Base-by-base conservation (phyloP, 2,888 invertebrate species). In the Dicranocentrus wangi region DNA sequence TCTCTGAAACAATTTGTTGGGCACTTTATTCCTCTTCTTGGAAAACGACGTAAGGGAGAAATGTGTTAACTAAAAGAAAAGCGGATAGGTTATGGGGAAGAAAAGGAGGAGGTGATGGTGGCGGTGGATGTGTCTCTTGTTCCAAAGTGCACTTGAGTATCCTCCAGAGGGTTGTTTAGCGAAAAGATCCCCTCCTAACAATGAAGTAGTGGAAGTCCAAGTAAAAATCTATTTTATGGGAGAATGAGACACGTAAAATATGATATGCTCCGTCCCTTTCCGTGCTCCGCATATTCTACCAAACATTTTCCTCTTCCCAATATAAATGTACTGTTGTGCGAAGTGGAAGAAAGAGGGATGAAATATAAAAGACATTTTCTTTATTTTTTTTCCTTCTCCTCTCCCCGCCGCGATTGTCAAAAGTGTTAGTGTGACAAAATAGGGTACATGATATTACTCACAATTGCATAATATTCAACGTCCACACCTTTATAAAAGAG, bases 231-330 rank as follows among this genome's bases (percentile, higher is more conserved):
- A 73, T 73, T 73, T 73, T 73, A 73, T 73, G 73, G 63, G 47
- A 73, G 73, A 73, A 73, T 65, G 65, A 65, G 63, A 73, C 73
- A 65, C 51, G 55, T 75, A 66, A 75, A 75, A 75, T 75, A 75
- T 58, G 66, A 66, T 42, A 66, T 55, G 66, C 58, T 42, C 75
- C 75, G 65, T 75, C 75, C 75, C 58, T 66, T 75, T 75, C 53
- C 75, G 75, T 75, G 75, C 75, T 75, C 75, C 58, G 66, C 58
- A 66, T n/a, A n/a, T 75, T 75, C 65, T 27, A n/a, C n/a, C n/a
- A n/a, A n/a, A 63, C 71, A 71, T 28, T 53, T 21, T 73, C 51
- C 53, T 17, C 55, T 23, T 10, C 25, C 25, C 1, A 53, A 28
- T 53, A 63, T 63, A 73, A 71, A 71, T 60, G 71, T 71, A 25